Evolutionary conservation across 2,888 invertebrate genomes (phyloP).

Genomic region (Panorpa germanica): DNA sequence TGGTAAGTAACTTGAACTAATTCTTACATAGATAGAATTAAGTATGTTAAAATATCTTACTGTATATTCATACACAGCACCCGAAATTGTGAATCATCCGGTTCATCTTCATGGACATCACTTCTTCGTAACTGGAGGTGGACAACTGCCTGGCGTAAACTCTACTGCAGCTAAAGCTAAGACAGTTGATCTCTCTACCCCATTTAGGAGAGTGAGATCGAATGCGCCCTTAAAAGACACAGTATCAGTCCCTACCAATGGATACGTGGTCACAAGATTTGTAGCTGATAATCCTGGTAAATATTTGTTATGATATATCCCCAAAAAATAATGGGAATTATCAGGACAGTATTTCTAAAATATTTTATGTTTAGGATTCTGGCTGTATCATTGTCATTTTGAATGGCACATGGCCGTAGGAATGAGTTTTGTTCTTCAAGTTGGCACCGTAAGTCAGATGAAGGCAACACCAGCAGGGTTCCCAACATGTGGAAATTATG

Average conservation of each 20-base stretch:
- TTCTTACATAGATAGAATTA: too few species aligned
- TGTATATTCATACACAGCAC: too few species aligned
- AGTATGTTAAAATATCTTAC: too few species aligned
- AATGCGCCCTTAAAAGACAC: conserved; percentile 19
- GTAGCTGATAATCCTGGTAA: conserved; percentile 17
- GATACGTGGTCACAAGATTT: conserved; percentile 18
- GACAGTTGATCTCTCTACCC: not conserved
- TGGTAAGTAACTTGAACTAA: conserved; percentile 16
- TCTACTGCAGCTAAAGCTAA: conserved; percentile 15
- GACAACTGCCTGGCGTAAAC: conserved; percentile 13
- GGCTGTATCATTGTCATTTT: conserved; percentile 19
- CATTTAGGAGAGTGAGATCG: conserved; percentile 4
- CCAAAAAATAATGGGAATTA: not conserved
- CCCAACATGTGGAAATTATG: conserved; percentile 59
- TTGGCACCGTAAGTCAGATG: conserved; percentile 38
- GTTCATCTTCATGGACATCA: conserved; percentile 21
- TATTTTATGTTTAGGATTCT: conserved; percentile 14
- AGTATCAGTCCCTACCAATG: conserved; percentile 18
- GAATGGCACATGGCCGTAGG: conserved; percentile 18
- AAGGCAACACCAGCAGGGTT: conserved; percentile 48
- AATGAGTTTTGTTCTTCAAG: conserved; percentile 18
- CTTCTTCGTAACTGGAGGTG: conserved; percentile 20
- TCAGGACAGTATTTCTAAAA: not conserved
- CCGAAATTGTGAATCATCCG: conserved; percentile 20
- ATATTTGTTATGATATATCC: not conserved